Conservation (phyloP, 1,140 invertebrate species). For the Drosophila subpulchrella region DNA sequence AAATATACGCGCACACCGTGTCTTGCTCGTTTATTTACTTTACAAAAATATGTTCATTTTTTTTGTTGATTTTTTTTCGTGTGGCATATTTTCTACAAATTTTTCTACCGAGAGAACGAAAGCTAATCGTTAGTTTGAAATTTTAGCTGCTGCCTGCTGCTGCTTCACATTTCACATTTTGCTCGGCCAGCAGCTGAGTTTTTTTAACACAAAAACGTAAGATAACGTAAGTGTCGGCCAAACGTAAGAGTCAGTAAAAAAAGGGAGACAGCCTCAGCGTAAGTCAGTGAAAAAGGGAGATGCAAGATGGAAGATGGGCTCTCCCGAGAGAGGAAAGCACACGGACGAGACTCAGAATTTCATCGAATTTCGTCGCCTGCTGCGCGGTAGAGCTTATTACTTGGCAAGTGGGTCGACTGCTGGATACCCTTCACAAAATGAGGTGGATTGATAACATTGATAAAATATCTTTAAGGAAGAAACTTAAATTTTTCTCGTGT, state of each 20-base stretch:
- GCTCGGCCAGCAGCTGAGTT: too few relatives aligned
- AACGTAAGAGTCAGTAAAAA: too few relatives aligned
- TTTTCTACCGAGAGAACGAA: constrained; percentile 62
- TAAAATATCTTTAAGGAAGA: rapidly evolving
- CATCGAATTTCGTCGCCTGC: constrained; percentile 38
- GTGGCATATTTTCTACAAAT: constrained; percentile 71
- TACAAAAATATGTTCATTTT: constrained; percentile 64
- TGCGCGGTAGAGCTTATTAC: constrained; percentile 12
- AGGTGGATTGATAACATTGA: too few relatives aligned
- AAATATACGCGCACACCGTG: constrained; percentile 46
- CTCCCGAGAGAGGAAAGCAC: constrained; percentile 63
- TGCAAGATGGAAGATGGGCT: too few relatives aligned
- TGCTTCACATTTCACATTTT: too few relatives aligned
- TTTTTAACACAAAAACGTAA: too few relatives aligned
- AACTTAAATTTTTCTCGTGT: rapidly evolving
- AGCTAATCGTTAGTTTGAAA: too few relatives aligned
- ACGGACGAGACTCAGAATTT: constrained; percentile 45
- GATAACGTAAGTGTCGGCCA: too few relatives aligned
- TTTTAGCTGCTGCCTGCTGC: too few relatives aligned
- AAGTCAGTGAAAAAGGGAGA: too few relatives aligned
- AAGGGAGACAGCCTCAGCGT: too few relatives aligned
- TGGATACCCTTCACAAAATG: constrained; percentile 4
- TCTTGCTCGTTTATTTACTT: constrained; percentile 33
- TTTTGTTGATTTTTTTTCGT: constrained; percentile 58
- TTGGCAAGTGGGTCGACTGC: neutral